Evolutionary conservation across 2,888 invertebrate genomes (phyloP).

Genomic region (Lepidonotus clava): DNA sequence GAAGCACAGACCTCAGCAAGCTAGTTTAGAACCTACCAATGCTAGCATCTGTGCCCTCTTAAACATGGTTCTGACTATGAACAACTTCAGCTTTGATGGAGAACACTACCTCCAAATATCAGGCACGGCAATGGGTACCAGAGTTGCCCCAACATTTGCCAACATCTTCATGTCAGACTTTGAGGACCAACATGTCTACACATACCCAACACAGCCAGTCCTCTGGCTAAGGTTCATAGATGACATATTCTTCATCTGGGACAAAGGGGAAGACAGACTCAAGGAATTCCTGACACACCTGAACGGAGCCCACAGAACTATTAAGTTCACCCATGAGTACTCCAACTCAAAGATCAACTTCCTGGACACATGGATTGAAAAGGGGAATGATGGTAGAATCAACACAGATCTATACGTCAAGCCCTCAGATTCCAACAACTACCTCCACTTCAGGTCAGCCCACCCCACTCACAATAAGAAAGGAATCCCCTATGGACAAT

Average conservation of each 20-base stretch:
- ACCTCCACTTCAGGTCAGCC: background rate
- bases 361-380: background rate
- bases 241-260: background rate
- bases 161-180: constrained; percentile 6
- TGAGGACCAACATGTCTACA: background rate
- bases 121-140: constrained; percentile 14
- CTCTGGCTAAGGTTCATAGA: constrained; percentile 11
- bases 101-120: background rate
- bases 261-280: background rate
- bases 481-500: background rate
- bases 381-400: background rate
- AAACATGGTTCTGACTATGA: background rate
- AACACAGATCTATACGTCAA: background rate
- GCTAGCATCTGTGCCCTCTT: background rate
- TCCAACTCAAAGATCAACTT: background rate
- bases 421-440: background rate
- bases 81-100: constrained; percentile 14
- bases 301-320: background rate
- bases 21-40: background rate
- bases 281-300: background rate
- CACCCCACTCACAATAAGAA: background rate
- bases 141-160: constrained; percentile 3
- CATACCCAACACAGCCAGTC: background rate
- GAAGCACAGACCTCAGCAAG: background rate
- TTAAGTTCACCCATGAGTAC: constrained; percentile 3